phyloP scores from a whole-genome alignment of 2,888 invertebrate species.

The Fragum whitleyi region DNA sequence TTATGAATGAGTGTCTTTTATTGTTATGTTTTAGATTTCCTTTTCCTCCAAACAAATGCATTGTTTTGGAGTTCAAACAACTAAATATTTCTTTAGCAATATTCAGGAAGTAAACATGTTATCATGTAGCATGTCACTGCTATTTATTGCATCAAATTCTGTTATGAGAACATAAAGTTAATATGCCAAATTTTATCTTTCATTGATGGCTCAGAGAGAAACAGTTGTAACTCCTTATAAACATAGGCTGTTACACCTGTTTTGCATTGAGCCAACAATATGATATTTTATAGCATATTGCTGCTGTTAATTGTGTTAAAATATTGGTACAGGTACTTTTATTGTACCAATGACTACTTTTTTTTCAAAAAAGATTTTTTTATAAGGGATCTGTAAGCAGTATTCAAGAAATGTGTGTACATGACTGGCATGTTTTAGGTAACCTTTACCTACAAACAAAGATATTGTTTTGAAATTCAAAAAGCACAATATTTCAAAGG shows the following conservation, averaged over 20 bases:
- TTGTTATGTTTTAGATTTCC: constrained; percentile 13
- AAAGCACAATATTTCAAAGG: constrained; percentile 41
- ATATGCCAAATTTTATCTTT: too few species aligned
- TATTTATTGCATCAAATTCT: constrained; percentile 50
- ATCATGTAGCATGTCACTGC: constrained; percentile 41
- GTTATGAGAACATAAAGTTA: constrained; percentile 65
- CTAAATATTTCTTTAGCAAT: constrained; percentile 59
- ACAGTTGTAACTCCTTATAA: too few species aligned
- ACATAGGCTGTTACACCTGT: too few species aligned
- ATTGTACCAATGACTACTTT: too few species aligned
- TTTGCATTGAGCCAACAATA: too few species aligned
- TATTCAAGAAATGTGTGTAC: too few species aligned
- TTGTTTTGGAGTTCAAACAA: constrained; percentile 53
- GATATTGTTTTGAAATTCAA: constrained; percentile 51
- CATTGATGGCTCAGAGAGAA: too few species aligned
- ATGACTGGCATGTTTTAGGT: constrained; percentile 2
- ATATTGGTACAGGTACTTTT: too few species aligned
- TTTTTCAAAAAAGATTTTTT: too few species aligned
- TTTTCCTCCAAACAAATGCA: constrained; percentile 14
- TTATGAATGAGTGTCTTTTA: too few species aligned
- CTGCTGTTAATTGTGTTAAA: constrained; percentile 58
- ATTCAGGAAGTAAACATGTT: constrained; percentile 59
- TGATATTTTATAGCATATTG: constrained; percentile 29
- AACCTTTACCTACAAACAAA: constrained; percentile 31
- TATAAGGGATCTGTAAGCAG: too few species aligned